Conservation (phyloP, 2,888 invertebrate genomes). For the Podotricha telesiphe region DNA sequence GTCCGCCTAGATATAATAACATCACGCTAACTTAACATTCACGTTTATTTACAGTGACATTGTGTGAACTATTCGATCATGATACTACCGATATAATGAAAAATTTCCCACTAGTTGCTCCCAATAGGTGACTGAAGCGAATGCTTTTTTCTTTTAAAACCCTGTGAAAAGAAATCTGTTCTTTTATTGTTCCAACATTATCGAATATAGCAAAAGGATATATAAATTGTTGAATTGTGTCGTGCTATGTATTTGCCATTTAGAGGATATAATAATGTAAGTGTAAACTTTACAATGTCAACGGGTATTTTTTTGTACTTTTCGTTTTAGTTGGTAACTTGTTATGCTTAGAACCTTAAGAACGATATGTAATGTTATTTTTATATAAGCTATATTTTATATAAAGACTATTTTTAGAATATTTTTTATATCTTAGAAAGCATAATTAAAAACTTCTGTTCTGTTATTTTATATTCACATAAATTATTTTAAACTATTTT, state of each 20-base stretch:
- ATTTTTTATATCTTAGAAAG: not conserved
- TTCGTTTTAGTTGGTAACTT: constrained; percentile 3
- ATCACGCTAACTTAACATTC: constrained; percentile 62
- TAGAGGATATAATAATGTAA: constrained; percentile 40
- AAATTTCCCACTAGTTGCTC: constrained; percentile 59
- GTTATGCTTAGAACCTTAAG: not conserved
- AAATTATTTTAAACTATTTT: not conserved
- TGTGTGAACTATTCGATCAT: constrained; percentile 66
- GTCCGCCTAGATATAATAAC: constrained; percentile 55
- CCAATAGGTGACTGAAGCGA: constrained; percentile 64
- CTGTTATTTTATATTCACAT: not conserved
- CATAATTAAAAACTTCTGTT: not conserved
- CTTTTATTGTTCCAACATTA: constrained; percentile 55
- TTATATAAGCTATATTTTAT: not conserved
- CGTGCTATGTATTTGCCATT: constrained; percentile 44
- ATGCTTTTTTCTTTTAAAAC: constrained; percentile 29
- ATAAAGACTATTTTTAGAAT: not conserved
- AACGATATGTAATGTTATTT: not conserved
- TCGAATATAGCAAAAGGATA: constrained; percentile 52
- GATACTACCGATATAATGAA: constrained; percentile 60
- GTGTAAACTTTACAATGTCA: constrained; percentile 27
- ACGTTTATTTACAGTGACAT: constrained; percentile 74
- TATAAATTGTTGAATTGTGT: constrained; percentile 46
- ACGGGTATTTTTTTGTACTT: constrained; percentile 12
- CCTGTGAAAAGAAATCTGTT: constrained; percentile 36